Percentiles rank a stretch among this genome's conserved stretches.
These are phyloP conservation scores for Lacerta bilineata DNA, from an alignment of 2,797 vertebrate species.

Conservation along the genomic window DNA sequence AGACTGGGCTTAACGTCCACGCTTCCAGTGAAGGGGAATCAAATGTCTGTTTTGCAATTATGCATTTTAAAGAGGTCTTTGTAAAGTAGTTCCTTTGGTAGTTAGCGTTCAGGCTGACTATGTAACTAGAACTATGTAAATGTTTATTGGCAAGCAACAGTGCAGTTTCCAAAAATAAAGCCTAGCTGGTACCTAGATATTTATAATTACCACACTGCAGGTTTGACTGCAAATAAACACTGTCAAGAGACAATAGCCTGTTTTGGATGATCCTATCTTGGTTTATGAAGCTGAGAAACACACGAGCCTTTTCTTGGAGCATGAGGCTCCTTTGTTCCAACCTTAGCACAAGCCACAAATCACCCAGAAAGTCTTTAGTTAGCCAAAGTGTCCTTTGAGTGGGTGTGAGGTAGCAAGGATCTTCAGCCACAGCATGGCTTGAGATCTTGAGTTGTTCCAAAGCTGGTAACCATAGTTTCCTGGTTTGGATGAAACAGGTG, in stretches of 20 bases:
- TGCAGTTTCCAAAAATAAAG: conserved; percentile 57
- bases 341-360: background rate
- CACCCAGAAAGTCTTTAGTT: background rate
- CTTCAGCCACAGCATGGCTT: background rate
- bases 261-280: background rate
- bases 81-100: conserved; percentile 63
- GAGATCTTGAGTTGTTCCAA: background rate
- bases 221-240: conserved; percentile 42
- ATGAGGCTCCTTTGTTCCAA: background rate
- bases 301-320: background rate
- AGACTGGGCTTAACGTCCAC: conserved; percentile 47
- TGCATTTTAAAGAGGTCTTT: conserved; percentile 56
- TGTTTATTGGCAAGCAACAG: conserved; percentile 61
- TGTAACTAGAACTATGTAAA: conserved; percentile 41
- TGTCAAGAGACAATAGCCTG: conserved; percentile 38
- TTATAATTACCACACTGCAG: conserved; percentile 45
- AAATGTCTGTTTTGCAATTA: conserved; percentile 59
- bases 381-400: background rate
- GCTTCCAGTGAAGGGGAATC: conserved; percentile 61
- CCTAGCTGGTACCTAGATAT: conserved; percentile 55
- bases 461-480: background rate
- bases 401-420: background rate
- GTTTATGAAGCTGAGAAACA: background rate
- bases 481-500: background rate
- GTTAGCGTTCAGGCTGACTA: conserved; percentile 50